A percentile compares a stretch with the other conserved stretches of the same genome.
These are phyloP conservation scores for Rhipidura dahli DNA, from an alignment of 2,113 vertebrate species.

Conservation along the genomic window DNA sequence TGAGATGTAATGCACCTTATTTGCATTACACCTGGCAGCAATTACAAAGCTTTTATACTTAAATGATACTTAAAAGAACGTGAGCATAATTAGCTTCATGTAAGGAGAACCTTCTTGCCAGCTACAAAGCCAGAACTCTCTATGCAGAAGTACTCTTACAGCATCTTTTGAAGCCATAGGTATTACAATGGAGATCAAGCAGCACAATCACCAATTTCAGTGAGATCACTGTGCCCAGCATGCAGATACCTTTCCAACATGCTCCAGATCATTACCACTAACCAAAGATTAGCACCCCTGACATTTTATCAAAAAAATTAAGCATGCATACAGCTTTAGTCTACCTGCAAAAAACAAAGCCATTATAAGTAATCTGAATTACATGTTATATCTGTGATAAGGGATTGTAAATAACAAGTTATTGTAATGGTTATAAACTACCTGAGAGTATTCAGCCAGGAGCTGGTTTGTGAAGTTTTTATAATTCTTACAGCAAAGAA, in stretches of 20 bases:
- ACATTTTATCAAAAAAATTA: conserved; percentile 58
- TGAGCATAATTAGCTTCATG: background rate
- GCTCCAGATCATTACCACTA: conserved; percentile 67
- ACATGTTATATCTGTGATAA: background rate
- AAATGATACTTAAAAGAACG: background rate
- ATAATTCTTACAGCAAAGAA: background rate
- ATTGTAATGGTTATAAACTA: background rate
- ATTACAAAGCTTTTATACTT: background rate
- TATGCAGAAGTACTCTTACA: background rate
- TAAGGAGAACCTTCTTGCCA: background rate
- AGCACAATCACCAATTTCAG: conserved; percentile 65
- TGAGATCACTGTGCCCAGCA: conserved; percentile 49
- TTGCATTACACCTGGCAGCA: background rate
- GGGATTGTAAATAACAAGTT: background rate
- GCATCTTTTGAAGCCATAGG: background rate
- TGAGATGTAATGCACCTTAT: background rate
- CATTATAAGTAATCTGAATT: background rate
- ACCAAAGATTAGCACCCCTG: conserved; percentile 55
- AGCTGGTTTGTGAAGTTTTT: background rate
- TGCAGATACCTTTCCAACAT: conserved; percentile 36
- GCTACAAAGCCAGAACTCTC: background rate
- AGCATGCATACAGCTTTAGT: conserved; percentile 63
- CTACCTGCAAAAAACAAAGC: conserved; percentile 69
- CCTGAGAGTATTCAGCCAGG: background rate
- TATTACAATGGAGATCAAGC: conserved; percentile 59